Percentiles rank a stretch among this genome's conserved stretches.
Conservation (phyloP, 2,797 vertebrate species). For the Sphenodon punctatus region DNA sequence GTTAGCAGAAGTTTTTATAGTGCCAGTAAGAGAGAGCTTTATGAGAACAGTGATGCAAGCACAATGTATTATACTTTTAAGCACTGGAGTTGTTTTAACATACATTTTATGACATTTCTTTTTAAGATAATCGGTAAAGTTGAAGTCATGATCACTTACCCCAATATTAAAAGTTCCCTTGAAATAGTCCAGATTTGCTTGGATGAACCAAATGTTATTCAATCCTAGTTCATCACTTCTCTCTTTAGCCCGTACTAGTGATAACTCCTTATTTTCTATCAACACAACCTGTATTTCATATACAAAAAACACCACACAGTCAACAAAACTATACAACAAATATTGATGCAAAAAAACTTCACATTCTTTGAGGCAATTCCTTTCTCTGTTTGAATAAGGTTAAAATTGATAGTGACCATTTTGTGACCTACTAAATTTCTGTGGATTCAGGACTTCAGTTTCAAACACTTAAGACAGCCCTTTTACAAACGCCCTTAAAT, state of each 20-base stretch:
- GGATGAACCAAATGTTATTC: conserved; percentile 92
- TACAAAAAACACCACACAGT: not conserved
- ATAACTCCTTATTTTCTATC: conserved; percentile 97
- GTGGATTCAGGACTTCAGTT: not conserved
- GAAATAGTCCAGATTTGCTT: conserved; percentile 79
- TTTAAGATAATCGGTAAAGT: not conserved
- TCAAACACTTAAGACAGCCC: not conserved
- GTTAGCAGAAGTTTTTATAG: not conserved
- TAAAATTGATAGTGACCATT: not conserved
- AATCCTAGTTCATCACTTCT: conserved; percentile 86
- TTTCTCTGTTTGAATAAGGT: not conserved
- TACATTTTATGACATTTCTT: not conserved
- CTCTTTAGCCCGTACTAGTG: conserved; percentile 87
- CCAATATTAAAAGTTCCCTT: conserved; percentile 79
- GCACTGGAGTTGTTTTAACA: not conserved
- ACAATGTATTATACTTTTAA: not conserved
- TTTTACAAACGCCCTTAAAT: no score
- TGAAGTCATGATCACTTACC: conserved; percentile 80
- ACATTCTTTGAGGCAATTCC: not conserved
- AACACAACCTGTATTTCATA: conserved; percentile 84
- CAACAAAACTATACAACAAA: conserved; percentile 39
- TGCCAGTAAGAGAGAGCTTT: not conserved
- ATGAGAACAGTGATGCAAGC: not conserved
- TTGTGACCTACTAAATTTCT: not conserved
- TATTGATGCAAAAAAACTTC: not conserved